Base-by-base conservation (phyloP, 2,797 vertebrate genomes). In the Pteronotus mesoamericanus region DNA sequence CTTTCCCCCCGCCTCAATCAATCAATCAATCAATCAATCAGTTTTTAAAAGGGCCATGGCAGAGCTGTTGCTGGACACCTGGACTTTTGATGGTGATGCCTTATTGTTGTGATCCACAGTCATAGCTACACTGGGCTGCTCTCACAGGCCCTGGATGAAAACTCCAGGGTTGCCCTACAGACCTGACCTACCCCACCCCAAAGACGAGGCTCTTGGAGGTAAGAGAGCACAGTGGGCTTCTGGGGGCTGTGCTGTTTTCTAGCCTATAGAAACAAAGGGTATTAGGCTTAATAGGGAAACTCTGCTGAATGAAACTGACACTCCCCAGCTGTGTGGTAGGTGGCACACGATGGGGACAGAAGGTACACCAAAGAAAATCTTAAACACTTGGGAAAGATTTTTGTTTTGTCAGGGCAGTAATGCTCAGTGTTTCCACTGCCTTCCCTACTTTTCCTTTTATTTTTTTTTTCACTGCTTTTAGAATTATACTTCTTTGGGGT, bases 171-270 rank as follows among this genome's bases (percentile, higher is more conserved):
- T 0, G 94, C 98, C 32, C 74, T 98, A 83, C 98, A 98, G 34
- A 96, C 66, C 44, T 98, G 98, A 98, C 83, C 55, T 74, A 34
- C 9, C 61, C 39, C 29, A 83, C 55, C 42, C 71, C 71, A 83
- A 68, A 79, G 80, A 98, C 98, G 10, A 98, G 93, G 90, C 94
- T 98, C 88, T 98, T 98, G 80, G n/a, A 96, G 97, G 98, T 98
- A 95, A 93, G 78, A 88, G 10, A 55, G 24, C n/a, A 29, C 37
- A 59, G 29, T 26, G 32, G 14, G 55, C 37, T 84, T 92, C 78
- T 51, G 42, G 72, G 46, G 42, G 21, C n/a, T 12, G 15, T 44
- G 12, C 69, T 85, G 22, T 42, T 72, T 85, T 89, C 66, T 59
- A 89, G n/a, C 32, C 78, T 74, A 32, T 26, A 88, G 72, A 83